Base-by-base conservation (phyloP, 2,888 invertebrate genomes). In the Cheilosia pagana region DNA sequence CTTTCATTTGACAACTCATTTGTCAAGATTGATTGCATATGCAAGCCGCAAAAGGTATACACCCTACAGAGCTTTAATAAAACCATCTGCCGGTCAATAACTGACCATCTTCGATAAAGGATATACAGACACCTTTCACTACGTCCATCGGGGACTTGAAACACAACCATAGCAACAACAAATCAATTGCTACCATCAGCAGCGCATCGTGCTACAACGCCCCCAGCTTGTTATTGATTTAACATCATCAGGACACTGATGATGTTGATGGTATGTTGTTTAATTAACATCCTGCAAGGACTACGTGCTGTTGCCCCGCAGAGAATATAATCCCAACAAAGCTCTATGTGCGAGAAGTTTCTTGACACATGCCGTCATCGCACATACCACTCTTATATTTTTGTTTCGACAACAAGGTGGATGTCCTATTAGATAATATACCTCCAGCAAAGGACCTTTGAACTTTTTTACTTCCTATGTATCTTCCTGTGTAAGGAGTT, bases 401-500 rank as follows among this genome's bases (percentile, higher is more conserved):
- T 28, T 28, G 8, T 28, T 28, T 60, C 67, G 48, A 45, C 55
- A 31, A 28, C 50, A 43, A 70, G 74, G 68, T 83, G 63, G 74
- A 35, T 74, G 59, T 53, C 79, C 74, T 67, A 52, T 82, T 82
- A 72, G 77, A 77, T 77, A 62, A 82, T 45, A 55, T 16, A 3
- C 43, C 31, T 45, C 35, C 23, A 19, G 25, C n/a, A 21, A 74
- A 65, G 74, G 68, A 75, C 70, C 74, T 83, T 83, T 79, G 74
- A 83, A 79, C 79, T 74, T 83, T 48, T 83, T 83, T 35, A 65
- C 79, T 83, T 83, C 79, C 79, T 83, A 60, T 53, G 70, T 53
- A 10, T 52, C 59, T 78, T 60, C 60, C 52, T 53, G 57, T 74
- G 16, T 60, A 52, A n/a, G n/a, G 39, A n/a, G 8, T 45, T n/a